Base-by-base conservation (phyloP, 1,140 invertebrate genomes). In the Tigriopus japonicus region DNA sequence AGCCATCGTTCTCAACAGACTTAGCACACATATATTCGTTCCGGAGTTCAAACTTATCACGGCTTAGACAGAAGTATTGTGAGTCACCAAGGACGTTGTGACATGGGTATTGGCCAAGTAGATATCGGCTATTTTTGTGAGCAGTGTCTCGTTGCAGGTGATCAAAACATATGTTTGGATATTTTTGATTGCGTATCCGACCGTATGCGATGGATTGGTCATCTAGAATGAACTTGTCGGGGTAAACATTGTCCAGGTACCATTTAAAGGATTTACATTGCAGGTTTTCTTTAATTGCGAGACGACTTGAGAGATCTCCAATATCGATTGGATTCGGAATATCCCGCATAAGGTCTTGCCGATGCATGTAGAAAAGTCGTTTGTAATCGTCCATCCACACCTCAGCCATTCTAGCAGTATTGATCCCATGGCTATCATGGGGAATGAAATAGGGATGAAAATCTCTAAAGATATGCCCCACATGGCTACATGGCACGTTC, bases 301-400 rank as follows among this genome's bases (percentile, higher is more conserved):
- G 3, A 49, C 58, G 43, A 13, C 49, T 45, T 7, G 42, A 19
- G 13, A 59, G 6, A 59, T 59, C 58, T 52, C 42, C 56, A 3
- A 58, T 28, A 28, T 52, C 55, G 6, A 19, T 28, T 54, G 28
- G n/a, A 6, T 21, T 28, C 2, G 17, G n/a, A 6, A 23, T 42
- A 51, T 59, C 28, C 3, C 58, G 17, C 24, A 3, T 76, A 14
- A 88, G 73, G 69, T 91, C 87, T 14, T 78, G 79, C 21, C 87
- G 75, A 71, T 89, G 80, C 60, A 85, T 68, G 66, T 86, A 91
- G 73, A 89, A 91, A 52, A 90, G 77, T 66, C 86, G 77, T 51
- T 85, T 59, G 67, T 90, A 94, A 53, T 88, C 84, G 69, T 95
- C 93, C 91, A 97, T 96, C 94, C 94, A 98, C 1, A 95, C 90